These are phyloP conservation scores for Plagodis dolabraria DNA, from an alignment of 2,888 invertebrate species.

Conservation along the genomic window DNA sequence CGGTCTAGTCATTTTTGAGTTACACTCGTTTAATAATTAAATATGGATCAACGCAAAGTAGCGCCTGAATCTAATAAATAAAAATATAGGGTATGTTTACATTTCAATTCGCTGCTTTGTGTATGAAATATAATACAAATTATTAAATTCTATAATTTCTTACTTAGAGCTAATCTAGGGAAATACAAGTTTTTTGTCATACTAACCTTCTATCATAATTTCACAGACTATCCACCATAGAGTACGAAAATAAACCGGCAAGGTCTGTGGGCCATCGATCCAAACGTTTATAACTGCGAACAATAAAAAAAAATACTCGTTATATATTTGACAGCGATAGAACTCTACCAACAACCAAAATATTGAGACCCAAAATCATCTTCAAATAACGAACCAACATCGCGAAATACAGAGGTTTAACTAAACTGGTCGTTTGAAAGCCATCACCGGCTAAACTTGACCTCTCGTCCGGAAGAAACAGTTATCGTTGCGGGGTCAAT, in stretches of 20 bases:
- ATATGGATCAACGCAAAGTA: no score
- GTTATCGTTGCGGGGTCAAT: slow-evolving; percentile 49
- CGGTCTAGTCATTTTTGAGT: no score
- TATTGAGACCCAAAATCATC: slow-evolving; percentile 43
- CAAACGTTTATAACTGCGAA: slow-evolving; percentile 38
- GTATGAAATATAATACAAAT: no score
- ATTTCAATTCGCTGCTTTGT: no score
- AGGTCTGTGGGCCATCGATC: slow-evolving; percentile 29
- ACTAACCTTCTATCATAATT: no score
- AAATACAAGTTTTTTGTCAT: no score
- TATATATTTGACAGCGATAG: slow-evolving; percentile 74
- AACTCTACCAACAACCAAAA: slow-evolving; percentile 45
- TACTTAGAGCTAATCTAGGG: no score
- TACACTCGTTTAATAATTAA: no score
- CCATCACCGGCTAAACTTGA: slow-evolving; percentile 55
- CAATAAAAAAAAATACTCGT: slow-evolving; percentile 61
- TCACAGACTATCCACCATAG: no score
- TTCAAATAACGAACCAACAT: slow-evolving; percentile 30
- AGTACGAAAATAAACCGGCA: neutral
- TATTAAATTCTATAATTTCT: no score
- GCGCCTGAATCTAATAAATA: no score
- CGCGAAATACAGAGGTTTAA: slow-evolving; percentile 42
- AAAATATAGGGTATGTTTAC: no score
- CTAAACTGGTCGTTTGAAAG: slow-evolving; percentile 43
- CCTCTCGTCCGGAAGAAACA: slow-evolving; percentile 44